Evolutionary conservation across 2,113 vertebrate species (phyloP).

Genomic region (Heloderma charlesbogerti): DNA sequence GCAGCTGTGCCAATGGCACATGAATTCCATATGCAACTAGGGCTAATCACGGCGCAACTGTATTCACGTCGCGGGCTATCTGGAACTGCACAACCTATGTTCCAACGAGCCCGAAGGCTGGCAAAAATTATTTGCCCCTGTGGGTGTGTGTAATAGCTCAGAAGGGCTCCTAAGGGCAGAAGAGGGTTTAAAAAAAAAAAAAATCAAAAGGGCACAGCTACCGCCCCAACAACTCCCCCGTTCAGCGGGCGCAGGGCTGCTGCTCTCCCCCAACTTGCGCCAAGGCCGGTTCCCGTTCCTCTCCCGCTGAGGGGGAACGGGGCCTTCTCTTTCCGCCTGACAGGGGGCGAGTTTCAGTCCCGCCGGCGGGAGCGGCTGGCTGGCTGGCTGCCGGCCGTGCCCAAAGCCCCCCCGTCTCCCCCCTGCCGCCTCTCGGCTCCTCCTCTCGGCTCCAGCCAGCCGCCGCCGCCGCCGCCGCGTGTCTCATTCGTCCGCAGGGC

Average conservation of each 20-base stretch:
- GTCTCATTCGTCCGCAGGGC: slow-evolving; percentile 44
- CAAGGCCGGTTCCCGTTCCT: too few relatives aligned
- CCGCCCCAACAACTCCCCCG: neutral
- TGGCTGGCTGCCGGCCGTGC: neutral
- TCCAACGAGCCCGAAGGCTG: neutral
- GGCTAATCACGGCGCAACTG: too few relatives aligned
- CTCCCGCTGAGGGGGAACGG: too few relatives aligned
- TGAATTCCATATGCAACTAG: too few relatives aligned
- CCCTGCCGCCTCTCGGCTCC: neutral
- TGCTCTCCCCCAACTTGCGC: too few relatives aligned
- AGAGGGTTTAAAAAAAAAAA: neutral
- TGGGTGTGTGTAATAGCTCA: neutral
- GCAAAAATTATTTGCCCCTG: too few relatives aligned
- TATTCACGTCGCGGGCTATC: too few relatives aligned
- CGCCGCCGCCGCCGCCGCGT: slow-evolving; percentile 29
- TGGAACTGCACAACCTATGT: neutral
- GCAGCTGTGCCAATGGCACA: neutral
- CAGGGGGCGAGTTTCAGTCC: neutral
- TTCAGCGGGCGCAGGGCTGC: too few relatives aligned
- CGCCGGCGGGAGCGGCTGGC: neutral
- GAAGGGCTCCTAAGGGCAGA: neutral
- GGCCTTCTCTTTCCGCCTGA: neutral
- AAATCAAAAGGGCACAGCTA: neutral
- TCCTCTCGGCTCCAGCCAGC: slow-evolving; percentile 6
- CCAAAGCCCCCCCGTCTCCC: neutral